Base-by-base conservation (phyloP, 1,140 invertebrate species). In the Drosophila biarmipes region DNA sequence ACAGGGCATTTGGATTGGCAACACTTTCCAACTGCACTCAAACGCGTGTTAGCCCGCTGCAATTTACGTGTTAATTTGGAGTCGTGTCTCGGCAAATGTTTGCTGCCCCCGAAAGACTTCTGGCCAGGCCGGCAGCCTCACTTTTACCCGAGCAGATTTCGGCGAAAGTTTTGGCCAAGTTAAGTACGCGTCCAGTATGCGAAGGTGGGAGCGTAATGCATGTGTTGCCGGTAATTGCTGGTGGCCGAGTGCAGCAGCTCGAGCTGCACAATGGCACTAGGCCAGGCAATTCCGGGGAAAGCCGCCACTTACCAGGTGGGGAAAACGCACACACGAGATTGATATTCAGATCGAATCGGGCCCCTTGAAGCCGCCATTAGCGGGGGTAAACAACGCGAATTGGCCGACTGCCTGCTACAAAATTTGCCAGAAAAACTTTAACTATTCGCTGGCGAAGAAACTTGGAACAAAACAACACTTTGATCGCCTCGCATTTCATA, bases 31-130 rank as follows among this genome's bases (percentile, higher is more conserved):
- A 66, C 72, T 64, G 72, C 56, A 57, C 73, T 71, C 29, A 58
- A 53, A 80, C 61, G 73, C 82, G 82, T 80, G 82, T 76, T 87
- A 89, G 82, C 57, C 80, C 67, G 78, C 78, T 62, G 82, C 82
- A 87, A 87, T 87, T 87, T 87, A 87, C 82, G 82, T 87, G 82
- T 87, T 87, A 89, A 87, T 87, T 87, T 87, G 71, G 62, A 87
- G 66, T 87, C 82, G 84, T 87, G 82, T 82, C 66, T 74, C 19
- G 62, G 52, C 56, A 62, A 81, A 77, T 81, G 76, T 71, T 75
- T 64, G 40, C 53, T 73, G 67, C 73, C 58, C 59, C 58, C 49
- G 24, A 24, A 43, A 40, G 24, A 35, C 43, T 49, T 42, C 45
- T 43, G 62, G 35, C 61, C 61, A 53, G 42, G 58, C 35, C 42